Conservation (phyloP, 2,797 vertebrate species). For the Smutsia temminckii region DNA sequence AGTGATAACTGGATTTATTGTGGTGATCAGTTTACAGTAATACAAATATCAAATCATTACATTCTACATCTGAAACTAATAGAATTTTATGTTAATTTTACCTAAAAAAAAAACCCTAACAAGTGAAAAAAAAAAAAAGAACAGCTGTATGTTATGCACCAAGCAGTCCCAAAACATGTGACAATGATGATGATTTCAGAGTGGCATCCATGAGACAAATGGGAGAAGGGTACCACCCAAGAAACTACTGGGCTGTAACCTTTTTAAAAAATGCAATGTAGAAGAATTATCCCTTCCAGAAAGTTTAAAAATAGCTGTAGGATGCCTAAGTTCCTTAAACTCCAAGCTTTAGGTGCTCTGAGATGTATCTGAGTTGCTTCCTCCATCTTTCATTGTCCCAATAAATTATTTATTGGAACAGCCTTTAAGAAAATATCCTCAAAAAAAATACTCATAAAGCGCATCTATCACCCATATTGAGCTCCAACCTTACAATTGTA, state of each 20-base stretch:
- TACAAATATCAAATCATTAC: neutral
- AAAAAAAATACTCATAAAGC: conserved; percentile 13
- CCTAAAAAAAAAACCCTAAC: neutral
- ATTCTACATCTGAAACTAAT: neutral
- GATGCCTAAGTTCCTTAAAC: conserved; percentile 27
- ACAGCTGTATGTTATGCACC: neutral
- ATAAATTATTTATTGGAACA: conserved; percentile 52
- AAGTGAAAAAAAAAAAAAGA: neutral
- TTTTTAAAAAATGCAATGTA: neutral
- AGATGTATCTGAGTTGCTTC: neutral
- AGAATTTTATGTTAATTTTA: neutral
- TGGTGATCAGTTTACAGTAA: neutral
- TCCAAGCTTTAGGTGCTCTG: neutral
- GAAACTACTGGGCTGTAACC: neutral
- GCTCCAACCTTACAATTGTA: neutral
- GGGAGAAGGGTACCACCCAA: neutral
- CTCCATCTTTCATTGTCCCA: conserved; percentile 4
- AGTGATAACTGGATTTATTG: neutral
- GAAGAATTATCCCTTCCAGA: conserved; percentile 8
- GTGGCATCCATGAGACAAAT: neutral
- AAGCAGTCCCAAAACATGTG: neutral
- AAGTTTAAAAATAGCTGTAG: conserved; percentile 34
- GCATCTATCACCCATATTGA: conserved; percentile 34
- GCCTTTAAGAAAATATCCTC: conserved; percentile 42
- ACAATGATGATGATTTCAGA: neutral